Evolutionary conservation across 2,888 invertebrate genomes (phyloP).

Genomic region (Pseudanteris insignis): DNA sequence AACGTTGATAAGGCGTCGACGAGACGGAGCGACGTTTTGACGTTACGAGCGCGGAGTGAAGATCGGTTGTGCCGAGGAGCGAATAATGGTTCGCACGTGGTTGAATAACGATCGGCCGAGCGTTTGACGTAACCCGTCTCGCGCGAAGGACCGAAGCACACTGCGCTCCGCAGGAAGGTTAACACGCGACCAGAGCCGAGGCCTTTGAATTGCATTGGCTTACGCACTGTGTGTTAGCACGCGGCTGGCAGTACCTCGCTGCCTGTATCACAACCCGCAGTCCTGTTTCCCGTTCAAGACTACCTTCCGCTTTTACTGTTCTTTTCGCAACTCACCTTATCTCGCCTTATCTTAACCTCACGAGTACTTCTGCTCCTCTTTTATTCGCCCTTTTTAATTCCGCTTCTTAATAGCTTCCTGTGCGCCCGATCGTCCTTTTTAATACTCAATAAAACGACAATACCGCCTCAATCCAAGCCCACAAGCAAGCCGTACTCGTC

Average conservation of each 20-base stretch:
- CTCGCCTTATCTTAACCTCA: constrained; percentile 37
- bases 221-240: constrained; percentile 50
- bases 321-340: constrained; percentile 40
- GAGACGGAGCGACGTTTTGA: too few relatives aligned
- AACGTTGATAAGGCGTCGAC: too few relatives aligned
- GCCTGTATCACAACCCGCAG: constrained; percentile 32
- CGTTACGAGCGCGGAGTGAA: too few relatives aligned
- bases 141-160: constrained; percentile 62
- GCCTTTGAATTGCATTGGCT: constrained; percentile 53
- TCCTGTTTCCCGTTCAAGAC: constrained; percentile 46
- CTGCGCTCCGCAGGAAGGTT: constrained; percentile 58
- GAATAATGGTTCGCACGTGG: constrained; percentile 49
- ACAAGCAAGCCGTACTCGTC: too few relatives aligned
- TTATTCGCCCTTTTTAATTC: constrained; percentile 1
- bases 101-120: constrained; percentile 26
- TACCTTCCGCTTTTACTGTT: constrained; percentile 43
- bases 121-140: constrained; percentile 55
- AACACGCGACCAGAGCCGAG: constrained; percentile 56
- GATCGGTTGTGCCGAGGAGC: background rate
- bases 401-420: constrained; percentile 9
- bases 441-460: constrained; percentile 1
- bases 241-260: constrained; percentile 49
- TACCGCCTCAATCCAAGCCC: constrained; percentile 2
- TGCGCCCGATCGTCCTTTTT: constrained; percentile 8
- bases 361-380: constrained; percentile 17